Base-by-base conservation (phyloP, 2,113 vertebrate genomes). In the Salvelinus namaycush region DNA sequence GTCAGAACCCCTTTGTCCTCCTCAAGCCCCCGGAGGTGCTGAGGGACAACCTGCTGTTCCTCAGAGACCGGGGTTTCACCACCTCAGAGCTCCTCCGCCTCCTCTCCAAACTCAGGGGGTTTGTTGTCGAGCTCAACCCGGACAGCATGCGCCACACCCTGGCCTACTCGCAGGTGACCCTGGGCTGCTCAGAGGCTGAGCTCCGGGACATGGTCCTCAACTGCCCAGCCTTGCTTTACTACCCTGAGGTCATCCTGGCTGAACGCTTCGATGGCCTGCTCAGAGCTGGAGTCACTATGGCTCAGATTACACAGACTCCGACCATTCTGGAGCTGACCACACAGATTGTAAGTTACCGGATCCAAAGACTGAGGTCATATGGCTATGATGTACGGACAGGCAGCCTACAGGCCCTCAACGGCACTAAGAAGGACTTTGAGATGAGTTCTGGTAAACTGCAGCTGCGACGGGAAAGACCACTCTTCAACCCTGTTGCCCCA, bases 401-500 rank as follows among this genome's bases (percentile, higher is more conserved):
- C 39, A 93, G 90, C 80, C 87, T 99, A 66, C 90, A 93, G 62
- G 88, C 89, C 57, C 74, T 99, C 0, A 95, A 77, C 31, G 97
- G 39, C 39, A 99, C 96, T 0, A 98, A 96, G 88, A 98, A 96
- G 76, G 96, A 98, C 83, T 98, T 99, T 91, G 97, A 99, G 82
- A 89, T 79, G 66, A 95, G 73, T 83, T 95, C 89, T 60, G 92
- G 90, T 54, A 97, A 93, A 82, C 91, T 98, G 44, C 93, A 94
- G 70, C 89, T 94, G 22, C 93, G 93, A 66, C 89, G 87, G 78
- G 92, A 94, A 78, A 93, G 97, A 60, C 97, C 97, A 0, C 73
- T 97, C 59, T 98, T 97, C 93, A 99, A 99, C 88, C 97, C 97
- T 1, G 96, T 97, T 20, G 96, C 96, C 26, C 96, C 97, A 73